Conservation (phyloP, 2,113 vertebrate species). For the Odontesthes bonariensis region DNA sequence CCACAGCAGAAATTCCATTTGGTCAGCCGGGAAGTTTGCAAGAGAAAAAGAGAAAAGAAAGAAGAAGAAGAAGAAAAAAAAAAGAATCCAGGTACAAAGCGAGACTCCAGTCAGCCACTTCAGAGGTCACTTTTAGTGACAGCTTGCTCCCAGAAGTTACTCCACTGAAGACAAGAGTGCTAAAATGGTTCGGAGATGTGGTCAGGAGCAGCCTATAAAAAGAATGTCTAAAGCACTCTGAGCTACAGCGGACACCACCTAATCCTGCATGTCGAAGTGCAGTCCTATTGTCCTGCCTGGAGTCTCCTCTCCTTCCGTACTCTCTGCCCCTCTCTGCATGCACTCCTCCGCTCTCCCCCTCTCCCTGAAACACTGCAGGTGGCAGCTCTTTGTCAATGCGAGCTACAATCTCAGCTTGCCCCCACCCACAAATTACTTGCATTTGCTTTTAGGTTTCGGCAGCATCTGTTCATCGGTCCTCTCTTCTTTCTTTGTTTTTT, state of each 20-base stretch:
- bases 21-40: conserved; percentile 24
- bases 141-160: conserved; percentile 26
- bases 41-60: background rate
- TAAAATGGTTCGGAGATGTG: conserved; percentile 1
- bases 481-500: background rate
- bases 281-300: conserved; percentile 73
- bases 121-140: conserved; percentile 32
- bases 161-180: conserved; percentile 15
- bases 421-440: conserved; percentile 48
- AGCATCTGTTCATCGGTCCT: conserved; percentile 10
- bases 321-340: conserved; percentile 30
- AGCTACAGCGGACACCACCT: conserved; percentile 17
- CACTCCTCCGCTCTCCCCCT: conserved; percentile 28
- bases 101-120: conserved; percentile 35
- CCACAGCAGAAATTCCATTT: conserved; percentile 24
- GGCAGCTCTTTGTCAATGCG: conserved; percentile 67
- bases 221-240: no score
- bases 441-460: conserved; percentile 13
- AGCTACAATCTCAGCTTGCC: conserved; percentile 27
- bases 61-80: background rate
- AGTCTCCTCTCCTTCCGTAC: conserved; percentile 53
- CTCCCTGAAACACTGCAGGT: conserved; percentile 72
- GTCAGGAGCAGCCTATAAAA: conserved; percentile 8
- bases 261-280: conserved; percentile 39
- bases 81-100: conserved; percentile 27